Evolutionary conservation across 2,797 vertebrate species (phyloP).

Genomic region (Eutrigla gurnardus): DNA sequence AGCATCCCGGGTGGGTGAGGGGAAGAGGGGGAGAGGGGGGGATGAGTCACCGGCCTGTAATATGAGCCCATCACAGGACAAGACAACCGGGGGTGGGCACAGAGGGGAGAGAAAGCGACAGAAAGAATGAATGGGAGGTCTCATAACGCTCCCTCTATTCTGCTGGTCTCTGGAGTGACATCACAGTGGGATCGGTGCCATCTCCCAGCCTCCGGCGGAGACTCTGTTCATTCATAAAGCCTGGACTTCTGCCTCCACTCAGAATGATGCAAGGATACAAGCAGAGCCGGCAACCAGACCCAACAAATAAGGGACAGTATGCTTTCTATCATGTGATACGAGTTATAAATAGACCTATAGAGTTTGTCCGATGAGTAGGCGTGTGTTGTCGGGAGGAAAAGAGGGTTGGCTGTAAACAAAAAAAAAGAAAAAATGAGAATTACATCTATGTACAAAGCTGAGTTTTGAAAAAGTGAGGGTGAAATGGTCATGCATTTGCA

Average conservation of each 20-base stretch:
- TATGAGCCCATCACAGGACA: conserved; percentile 80
- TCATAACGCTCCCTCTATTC: conserved; percentile 74
- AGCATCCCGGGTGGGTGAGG: conserved; percentile 69
- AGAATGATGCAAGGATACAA: conserved; percentile 80
- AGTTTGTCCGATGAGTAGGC: conserved; percentile 50
- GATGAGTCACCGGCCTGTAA: conserved; percentile 83
- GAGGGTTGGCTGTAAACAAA: conserved; percentile 38
- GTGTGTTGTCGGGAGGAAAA: conserved; percentile 53
- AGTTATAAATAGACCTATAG: conserved; percentile 77
- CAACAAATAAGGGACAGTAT: conserved; percentile 73
- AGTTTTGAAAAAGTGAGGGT: conserved; percentile 41
- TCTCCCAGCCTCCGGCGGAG: conserved; percentile 77
- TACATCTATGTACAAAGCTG: conserved; percentile 42
- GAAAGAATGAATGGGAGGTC: conserved; percentile 77
- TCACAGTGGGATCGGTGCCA: conserved; percentile 82
- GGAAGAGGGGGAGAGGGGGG: conserved; percentile 40
- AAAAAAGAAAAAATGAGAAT: conserved; percentile 22
- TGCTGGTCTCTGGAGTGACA: conserved; percentile 80
- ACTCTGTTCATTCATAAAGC: conserved; percentile 85
- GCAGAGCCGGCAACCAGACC: conserved; percentile 75
- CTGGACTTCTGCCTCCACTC: conserved; percentile 69
- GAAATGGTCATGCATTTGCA: conserved; percentile 35
- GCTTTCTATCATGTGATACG: conserved; percentile 64
- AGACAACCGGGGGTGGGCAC: conserved; percentile 54
- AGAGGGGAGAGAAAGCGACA: conserved; percentile 20